Percentiles rank a stretch among this genome's conserved stretches.
phyloP scores from a whole-genome alignment of 2,797 vertebrate species.

The Dryobates pubescens region DNA sequence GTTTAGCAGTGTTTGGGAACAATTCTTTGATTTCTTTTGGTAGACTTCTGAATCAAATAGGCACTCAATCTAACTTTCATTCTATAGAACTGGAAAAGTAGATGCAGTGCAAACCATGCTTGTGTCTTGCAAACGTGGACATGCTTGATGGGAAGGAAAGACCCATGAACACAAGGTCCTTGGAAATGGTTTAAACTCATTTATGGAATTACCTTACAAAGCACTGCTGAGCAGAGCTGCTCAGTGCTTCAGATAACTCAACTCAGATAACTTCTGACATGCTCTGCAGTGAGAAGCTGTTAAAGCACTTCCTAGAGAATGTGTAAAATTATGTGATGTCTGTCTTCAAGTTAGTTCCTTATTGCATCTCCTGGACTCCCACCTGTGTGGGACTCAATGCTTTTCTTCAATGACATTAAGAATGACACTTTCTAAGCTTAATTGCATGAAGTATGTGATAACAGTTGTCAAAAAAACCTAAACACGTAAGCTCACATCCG shows the following conservation, averaged over 20 bases:
- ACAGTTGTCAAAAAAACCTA: not conserved
- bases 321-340: not conserved
- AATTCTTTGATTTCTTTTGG: not conserved
- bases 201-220: not conserved
- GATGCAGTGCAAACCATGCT: not conserved
- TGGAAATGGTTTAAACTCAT: not conserved
- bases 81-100: not conserved
- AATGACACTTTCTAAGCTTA: not conserved
- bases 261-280: not conserved
- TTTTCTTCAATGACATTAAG: not conserved
- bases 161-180: not conserved
- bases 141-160: not conserved
- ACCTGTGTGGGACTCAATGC: not conserved
- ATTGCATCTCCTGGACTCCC: not conserved
- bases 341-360: not conserved
- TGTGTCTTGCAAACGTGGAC: not conserved
- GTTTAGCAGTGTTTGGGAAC: not conserved
- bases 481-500: not conserved
- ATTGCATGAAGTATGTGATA: not conserved
- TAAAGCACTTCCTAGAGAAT: not conserved
- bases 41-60: not conserved
- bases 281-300: not conserved
- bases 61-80: not conserved
- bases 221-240: not conserved
- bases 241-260: not conserved